These are phyloP conservation scores for Cheilinus undulatus DNA, from an alignment of 2,113 vertebrate genomes.

Conservation along the genomic window DNA sequence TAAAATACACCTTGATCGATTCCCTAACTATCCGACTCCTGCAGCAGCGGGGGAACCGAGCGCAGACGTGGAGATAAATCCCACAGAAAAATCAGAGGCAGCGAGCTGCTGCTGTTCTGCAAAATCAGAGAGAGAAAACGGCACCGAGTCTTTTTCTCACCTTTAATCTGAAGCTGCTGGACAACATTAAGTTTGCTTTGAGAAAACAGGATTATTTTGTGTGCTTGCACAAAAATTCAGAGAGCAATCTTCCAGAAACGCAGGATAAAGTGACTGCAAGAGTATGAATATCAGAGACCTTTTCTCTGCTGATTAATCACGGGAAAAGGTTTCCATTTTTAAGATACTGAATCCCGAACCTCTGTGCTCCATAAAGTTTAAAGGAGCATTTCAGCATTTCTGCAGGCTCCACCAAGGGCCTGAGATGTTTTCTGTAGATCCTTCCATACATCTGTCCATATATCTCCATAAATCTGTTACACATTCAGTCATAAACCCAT, in stretches of 20 bases:
- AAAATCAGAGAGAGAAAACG: not conserved
- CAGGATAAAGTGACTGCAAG: too few species aligned
- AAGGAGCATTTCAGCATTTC: too few species aligned
- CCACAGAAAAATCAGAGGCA: conserved; percentile 13
- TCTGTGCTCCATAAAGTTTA: too few species aligned
- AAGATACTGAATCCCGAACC: too few species aligned
- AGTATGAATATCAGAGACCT: too few species aligned
- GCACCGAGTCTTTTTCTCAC: not conserved
- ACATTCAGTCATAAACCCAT: too few species aligned
- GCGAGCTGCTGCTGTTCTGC: conserved; percentile 15
- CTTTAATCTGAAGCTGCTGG: not conserved
- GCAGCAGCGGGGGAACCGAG: conserved; percentile 32
- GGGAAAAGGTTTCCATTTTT: too few species aligned
- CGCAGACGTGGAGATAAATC: conserved; percentile 42
- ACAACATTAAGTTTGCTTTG: not conserved
- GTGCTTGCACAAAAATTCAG: not conserved
- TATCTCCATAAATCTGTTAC: too few species aligned
- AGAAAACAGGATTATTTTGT: not conserved
- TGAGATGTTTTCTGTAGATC: too few species aligned
- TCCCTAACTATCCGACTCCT: conserved; percentile 42
- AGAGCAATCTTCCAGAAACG: not conserved
- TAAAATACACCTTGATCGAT: conserved; percentile 67
- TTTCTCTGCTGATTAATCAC: too few species aligned
- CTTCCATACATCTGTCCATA: too few species aligned
- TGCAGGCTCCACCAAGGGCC: too few species aligned